These are phyloP conservation scores for Pogonomyrmex barbatus DNA, from an alignment of 1,140 invertebrate species.

Conservation along the genomic window DNA sequence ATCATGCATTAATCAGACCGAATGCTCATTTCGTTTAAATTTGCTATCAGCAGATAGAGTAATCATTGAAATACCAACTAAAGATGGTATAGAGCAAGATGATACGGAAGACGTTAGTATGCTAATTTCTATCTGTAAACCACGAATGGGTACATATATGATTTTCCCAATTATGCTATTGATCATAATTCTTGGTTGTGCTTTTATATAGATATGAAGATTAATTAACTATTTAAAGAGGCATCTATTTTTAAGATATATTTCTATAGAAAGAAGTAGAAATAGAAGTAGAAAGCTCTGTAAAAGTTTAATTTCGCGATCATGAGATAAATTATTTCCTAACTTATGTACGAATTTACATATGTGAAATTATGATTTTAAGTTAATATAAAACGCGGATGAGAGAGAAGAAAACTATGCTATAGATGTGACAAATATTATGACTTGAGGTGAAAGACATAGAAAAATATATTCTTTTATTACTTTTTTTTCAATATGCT, in stretches of 20 bases:
- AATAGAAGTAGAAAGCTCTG: neutral
- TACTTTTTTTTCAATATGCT: neutral
- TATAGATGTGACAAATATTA: neutral
- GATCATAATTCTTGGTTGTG: constrained; percentile 91
- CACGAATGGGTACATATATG: constrained; percentile 91
- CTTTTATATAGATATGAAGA: constrained; percentile 86
- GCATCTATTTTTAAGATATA: neutral
- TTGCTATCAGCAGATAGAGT: constrained; percentile 91
- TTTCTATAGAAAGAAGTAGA: neutral
- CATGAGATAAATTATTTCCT: neutral
- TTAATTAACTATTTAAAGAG: neutral
- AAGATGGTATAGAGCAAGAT: constrained; percentile 91
- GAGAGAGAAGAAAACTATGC: neutral
- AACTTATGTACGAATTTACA: constrained; percentile 1
- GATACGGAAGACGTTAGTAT: constrained; percentile 89
- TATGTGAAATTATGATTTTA: neutral
- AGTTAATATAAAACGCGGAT: neutral
- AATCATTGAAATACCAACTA: constrained; percentile 92
- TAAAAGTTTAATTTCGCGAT: neutral
- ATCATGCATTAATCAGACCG: constrained; percentile 91
- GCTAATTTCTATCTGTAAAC: constrained; percentile 91
- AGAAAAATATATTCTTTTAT: neutral
- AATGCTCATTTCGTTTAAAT: constrained; percentile 90
- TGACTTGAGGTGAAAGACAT: neutral
- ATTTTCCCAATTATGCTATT: constrained; percentile 92